Conservation (phyloP, 2,888 invertebrate species). For the Tridacna crocea region DNA sequence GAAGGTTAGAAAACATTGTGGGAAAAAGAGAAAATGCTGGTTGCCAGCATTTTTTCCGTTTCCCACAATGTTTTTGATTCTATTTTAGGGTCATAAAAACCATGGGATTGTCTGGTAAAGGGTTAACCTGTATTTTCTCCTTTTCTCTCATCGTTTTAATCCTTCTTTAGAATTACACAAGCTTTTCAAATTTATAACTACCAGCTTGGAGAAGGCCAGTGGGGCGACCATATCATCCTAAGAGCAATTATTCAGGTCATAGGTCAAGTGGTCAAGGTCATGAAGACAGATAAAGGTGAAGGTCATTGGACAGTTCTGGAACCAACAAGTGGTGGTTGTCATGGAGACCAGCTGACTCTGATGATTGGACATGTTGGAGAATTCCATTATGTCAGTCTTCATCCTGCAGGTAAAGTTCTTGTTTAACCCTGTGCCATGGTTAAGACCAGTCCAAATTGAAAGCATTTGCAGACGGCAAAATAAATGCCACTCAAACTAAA, state of each 20-base stretch:
- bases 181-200: neutral
- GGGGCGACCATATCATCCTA: slow-evolving; percentile 66
- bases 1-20: too few species aligned
- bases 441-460: too few species aligned
- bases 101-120: too few species aligned
- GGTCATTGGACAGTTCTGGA: slow-evolving; percentile 48
- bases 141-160: too few species aligned
- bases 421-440: neutral
- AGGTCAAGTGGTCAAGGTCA: slow-evolving; percentile 36
- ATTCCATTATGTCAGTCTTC: slow-evolving; percentile 64
- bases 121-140: neutral
- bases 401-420: slow-evolving; percentile 41
- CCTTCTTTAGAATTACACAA: too few species aligned
- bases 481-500: neutral
- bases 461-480: too few species aligned
- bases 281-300: slow-evolving; percentile 18
- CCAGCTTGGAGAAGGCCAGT: slow-evolving; percentile 56
- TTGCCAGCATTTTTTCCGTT: too few species aligned
- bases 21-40: too few species aligned
- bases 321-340: neutral
- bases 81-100: too few species aligned
- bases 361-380: slow-evolving; percentile 64
- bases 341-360: slow-evolving; percentile 28
- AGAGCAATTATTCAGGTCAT: slow-evolving; percentile 54
- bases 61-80: too few species aligned